Percentiles rank a stretch among this genome's conserved stretches.
phyloP scores from a whole-genome alignment of 2,797 vertebrate genomes.

The Leptatherina wallacei region DNA sequence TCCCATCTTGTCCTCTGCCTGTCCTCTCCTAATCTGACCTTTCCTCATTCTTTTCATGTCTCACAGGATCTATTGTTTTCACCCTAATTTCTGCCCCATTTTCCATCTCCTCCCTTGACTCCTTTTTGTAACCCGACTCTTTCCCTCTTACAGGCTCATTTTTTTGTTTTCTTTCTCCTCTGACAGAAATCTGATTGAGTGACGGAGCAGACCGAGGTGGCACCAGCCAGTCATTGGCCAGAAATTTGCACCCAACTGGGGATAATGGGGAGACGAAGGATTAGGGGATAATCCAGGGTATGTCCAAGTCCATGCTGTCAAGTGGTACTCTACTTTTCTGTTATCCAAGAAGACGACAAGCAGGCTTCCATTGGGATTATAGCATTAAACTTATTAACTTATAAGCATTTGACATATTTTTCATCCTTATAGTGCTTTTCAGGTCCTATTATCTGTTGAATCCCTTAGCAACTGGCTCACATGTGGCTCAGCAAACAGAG shows the following conservation, averaged over 20 bases:
- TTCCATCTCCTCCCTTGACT: constrained; percentile 5
- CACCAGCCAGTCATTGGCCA: constrained; percentile 20
- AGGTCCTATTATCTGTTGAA: constrained; percentile 19
- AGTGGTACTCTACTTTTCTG: constrained; percentile 32
- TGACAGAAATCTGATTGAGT: constrained; percentile 35
- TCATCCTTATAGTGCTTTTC: constrained; percentile 8
- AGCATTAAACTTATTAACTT: constrained; percentile 49
- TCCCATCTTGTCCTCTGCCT: neutral
- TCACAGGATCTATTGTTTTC: constrained; percentile 6
- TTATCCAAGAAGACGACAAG: constrained; percentile 31
- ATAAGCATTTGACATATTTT: constrained; percentile 37
- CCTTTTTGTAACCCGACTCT: constrained; percentile 13
- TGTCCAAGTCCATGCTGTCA: constrained; percentile 55
- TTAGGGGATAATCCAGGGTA: constrained; percentile 80
- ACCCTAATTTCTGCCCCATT: constrained; percentile 1
- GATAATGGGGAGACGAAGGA: constrained; percentile 61
- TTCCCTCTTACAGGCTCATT: constrained; percentile 5
- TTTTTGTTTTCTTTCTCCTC: constrained; percentile 23
- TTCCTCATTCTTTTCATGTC: constrained; percentile 8
- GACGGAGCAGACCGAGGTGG: constrained; percentile 28
- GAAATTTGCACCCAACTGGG: constrained; percentile 24
- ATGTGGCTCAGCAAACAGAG: constrained; percentile 46
- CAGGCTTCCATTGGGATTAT: constrained; percentile 61
- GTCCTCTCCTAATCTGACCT: constrained; percentile 24
- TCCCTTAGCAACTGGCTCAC: neutral